These are phyloP conservation scores for Hippocampus comes DNA, from an alignment of 2,113 vertebrate genomes.

Conservation along the genomic window DNA sequence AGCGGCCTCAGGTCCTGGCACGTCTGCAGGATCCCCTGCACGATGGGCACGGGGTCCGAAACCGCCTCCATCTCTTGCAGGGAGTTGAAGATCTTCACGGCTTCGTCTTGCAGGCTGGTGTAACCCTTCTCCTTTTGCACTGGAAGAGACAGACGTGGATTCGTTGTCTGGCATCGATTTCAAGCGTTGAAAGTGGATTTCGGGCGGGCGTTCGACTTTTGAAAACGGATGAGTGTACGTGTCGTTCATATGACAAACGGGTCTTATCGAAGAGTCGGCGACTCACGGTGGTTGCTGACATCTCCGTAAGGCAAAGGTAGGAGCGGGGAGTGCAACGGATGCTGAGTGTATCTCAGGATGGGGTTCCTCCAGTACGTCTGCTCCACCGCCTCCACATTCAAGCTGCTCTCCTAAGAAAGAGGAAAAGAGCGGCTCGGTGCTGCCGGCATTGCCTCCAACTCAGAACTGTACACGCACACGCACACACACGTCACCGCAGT, in stretches of 20 bases:
- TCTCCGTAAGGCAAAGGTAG: slow-evolving; percentile 87
- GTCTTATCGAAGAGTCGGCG: background rate
- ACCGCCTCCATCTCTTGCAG: slow-evolving; percentile 89
- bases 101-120: slow-evolving; percentile 89
- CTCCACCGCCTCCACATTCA: slow-evolving; percentile 85
- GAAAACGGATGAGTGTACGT: no score
- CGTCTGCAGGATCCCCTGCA: slow-evolving; percentile 91
- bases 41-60: slow-evolving; percentile 86
- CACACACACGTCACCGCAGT: background rate
- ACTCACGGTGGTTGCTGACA: slow-evolving; percentile 78
- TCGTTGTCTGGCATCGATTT: no score
- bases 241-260: background rate
- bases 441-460: background rate
- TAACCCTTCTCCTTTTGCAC: slow-evolving; percentile 90
- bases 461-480: no score
- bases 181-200: no score
- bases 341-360: slow-evolving; percentile 89
- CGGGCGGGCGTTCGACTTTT: background rate
- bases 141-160: slow-evolving; percentile 34
- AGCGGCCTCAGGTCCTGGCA: slow-evolving; percentile 86
- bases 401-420: slow-evolving; percentile 79
- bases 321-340: slow-evolving; percentile 88
- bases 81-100: slow-evolving; percentile 90
- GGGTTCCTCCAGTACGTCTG: slow-evolving; percentile 89
- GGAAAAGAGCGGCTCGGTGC: background rate